Conservation (phyloP, 2,888 invertebrate species). For the Choreutis nemorana region DNA sequence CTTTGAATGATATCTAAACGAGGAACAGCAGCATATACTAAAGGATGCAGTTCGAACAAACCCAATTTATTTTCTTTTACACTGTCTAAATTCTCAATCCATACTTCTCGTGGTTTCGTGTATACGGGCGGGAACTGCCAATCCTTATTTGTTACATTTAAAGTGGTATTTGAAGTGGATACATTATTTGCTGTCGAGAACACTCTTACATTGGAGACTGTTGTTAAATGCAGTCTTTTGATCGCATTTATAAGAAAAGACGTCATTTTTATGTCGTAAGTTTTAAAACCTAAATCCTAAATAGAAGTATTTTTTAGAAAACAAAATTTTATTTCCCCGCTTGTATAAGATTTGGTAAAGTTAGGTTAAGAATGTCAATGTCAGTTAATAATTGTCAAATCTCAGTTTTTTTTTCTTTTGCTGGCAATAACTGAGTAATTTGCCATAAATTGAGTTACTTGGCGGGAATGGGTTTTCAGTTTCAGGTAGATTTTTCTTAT, state of each 20-base stretch:
- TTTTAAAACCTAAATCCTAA: too few relatives aligned
- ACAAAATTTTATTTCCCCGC: too few relatives aligned
- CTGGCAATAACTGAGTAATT: too few relatives aligned
- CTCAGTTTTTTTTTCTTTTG: too few relatives aligned
- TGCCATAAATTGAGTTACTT: too few relatives aligned
- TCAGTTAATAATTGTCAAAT: too few relatives aligned
- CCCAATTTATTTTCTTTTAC: constrained; percentile 82
- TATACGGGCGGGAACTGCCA: constrained; percentile 62
- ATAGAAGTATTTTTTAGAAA: too few relatives aligned
- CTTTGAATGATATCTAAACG: constrained; percentile 86
- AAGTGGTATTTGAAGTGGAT: constrained; percentile 15
- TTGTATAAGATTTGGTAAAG: too few relatives aligned
- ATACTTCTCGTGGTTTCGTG: constrained; percentile 76
- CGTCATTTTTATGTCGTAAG: constrained; percentile 32
- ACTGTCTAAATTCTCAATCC: constrained; percentile 86
- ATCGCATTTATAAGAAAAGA: constrained; percentile 39
- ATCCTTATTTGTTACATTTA: constrained; percentile 43
- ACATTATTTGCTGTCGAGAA: constrained; percentile 25
- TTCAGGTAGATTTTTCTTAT: too few relatives aligned
- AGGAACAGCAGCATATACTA: constrained; percentile 83
- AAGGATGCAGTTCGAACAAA: constrained; percentile 88
- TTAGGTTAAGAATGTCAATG: too few relatives aligned
- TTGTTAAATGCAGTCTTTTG: constrained; percentile 35
- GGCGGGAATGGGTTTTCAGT: too few relatives aligned
- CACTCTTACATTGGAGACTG: constrained; percentile 27